Evolutionary conservation across 92 coral and sea anemone genomes (phyloP).

Genomic region (Phenganax subtilis): DNA sequence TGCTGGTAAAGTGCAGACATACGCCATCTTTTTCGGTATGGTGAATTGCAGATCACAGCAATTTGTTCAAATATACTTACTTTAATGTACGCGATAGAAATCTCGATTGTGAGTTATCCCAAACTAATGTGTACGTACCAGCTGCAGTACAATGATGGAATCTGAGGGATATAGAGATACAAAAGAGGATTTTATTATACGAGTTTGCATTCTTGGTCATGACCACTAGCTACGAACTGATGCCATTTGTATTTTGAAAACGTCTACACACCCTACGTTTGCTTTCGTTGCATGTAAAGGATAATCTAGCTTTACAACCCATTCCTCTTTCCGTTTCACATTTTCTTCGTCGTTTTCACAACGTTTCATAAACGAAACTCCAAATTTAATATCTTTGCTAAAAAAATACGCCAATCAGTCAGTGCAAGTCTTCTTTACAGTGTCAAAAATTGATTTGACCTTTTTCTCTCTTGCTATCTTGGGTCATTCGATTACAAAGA

Average conservation of each 20-base stretch:
- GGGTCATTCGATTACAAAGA: background rate
- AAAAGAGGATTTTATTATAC: background rate
- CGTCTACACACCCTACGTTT: slow-evolving; percentile 64
- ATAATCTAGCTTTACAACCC: slow-evolving; percentile 62
- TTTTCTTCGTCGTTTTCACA: slow-evolving; percentile 56
- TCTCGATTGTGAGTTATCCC: slow-evolving; percentile 89
- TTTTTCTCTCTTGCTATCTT: background rate
- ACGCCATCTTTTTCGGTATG: too few species aligned
- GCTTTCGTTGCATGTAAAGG: slow-evolving; percentile 56
- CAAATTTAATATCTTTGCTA: slow-evolving; percentile 87
- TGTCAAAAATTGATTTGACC: background rate
- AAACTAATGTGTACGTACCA: slow-evolving; percentile 79
- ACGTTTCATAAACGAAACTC: slow-evolving; percentile 77
- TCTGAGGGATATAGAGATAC: slow-evolving; percentile 35
- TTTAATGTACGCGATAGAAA: slow-evolving; percentile 84
- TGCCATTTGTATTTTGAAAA: too few species aligned
- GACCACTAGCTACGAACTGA: background rate
- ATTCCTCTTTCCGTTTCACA: slow-evolving; percentile 62
- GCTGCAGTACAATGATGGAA: slow-evolving; percentile 80
- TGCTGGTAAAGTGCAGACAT: too few species aligned
- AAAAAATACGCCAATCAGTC: background rate
- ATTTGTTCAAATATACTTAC: slow-evolving; percentile 48
- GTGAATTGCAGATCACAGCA: background rate
- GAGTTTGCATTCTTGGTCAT: background rate
- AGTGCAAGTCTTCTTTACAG: background rate